Evolutionary conservation across 2,113 vertebrate genomes (phyloP).

Genomic region (Lycaon pictus): DNA sequence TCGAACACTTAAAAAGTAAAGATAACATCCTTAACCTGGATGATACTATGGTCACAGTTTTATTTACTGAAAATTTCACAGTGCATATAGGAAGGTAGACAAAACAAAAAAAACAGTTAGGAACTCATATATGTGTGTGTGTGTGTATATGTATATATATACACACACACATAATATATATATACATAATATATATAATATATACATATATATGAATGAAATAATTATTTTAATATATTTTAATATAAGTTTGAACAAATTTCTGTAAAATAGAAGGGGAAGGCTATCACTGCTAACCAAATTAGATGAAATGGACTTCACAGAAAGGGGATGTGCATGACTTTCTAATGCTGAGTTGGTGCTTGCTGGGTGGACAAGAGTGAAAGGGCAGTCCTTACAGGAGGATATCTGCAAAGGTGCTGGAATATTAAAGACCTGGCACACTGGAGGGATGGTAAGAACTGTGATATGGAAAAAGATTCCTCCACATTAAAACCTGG

Average conservation of each 20-base stretch:
- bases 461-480: not conserved
- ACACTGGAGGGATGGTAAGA: not conserved
- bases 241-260: not conserved
- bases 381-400: not conserved
- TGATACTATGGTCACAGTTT: not conserved
- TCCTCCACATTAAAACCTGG: not conserved
- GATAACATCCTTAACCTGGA: not conserved
- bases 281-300: not conserved
- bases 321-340: not conserved
- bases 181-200: too few relatives aligned
- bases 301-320: not conserved
- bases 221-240: not conserved
- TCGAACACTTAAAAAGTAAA: not conserved
- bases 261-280: not conserved
- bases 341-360: not conserved
- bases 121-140: not conserved
- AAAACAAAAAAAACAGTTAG: not conserved
- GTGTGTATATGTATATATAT: too few relatives aligned
- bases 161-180: too few relatives aligned
- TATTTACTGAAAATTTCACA: not conserved
- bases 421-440: not conserved
- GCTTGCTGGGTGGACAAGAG: not conserved
- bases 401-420: not conserved
- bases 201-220: not conserved
- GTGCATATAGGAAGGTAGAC: not conserved